Conservation (phyloP, 2,888 invertebrate genomes). For the Synanthedon tipuliformis region DNA sequence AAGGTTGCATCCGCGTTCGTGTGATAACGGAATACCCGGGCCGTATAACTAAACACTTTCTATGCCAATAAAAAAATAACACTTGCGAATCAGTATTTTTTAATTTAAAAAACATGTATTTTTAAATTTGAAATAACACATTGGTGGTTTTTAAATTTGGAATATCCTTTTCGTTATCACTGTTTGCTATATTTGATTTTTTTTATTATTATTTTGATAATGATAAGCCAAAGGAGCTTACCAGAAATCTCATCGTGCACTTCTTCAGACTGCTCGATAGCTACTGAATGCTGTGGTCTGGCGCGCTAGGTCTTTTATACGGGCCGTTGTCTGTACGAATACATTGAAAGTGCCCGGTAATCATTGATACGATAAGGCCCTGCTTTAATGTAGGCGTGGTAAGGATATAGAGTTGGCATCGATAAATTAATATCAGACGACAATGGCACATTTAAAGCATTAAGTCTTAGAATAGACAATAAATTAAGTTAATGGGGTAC, state of each 20-base stretch:
- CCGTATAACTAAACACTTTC: neutral
- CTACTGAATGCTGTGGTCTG: slow-evolving; percentile 55
- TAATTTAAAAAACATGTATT: neutral
- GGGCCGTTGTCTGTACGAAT: slow-evolving; percentile 20
- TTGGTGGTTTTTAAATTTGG: slow-evolving; percentile 1
- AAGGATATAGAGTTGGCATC: neutral
- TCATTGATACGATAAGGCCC: slow-evolving; percentile 10
- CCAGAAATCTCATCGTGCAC: slow-evolving; percentile 69
- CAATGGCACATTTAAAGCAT: neutral
- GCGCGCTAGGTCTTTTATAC: slow-evolving; percentile 48
- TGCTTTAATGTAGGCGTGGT: neutral
- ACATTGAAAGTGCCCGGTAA: slow-evolving; percentile 43
- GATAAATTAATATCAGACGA: neutral
- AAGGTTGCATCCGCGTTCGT: slow-evolving; percentile 6
- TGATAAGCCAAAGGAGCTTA: slow-evolving; percentile 24
- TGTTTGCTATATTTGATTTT: slow-evolving; percentile 6
- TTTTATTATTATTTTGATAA: slow-evolving; percentile 1
- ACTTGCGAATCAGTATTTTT: neutral
- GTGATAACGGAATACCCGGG: slow-evolving; percentile 5
- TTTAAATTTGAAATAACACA: neutral
- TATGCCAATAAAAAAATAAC: neutral
- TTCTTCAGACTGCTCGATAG: slow-evolving; percentile 64
- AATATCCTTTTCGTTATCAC: slow-evolving; percentile 5
- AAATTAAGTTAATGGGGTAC: too few relatives aligned
- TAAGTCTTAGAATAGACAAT: too few relatives aligned